Evolutionary conservation across 2,113 vertebrate genomes (phyloP).

Genomic region (Stegostoma tigrinum): DNA sequence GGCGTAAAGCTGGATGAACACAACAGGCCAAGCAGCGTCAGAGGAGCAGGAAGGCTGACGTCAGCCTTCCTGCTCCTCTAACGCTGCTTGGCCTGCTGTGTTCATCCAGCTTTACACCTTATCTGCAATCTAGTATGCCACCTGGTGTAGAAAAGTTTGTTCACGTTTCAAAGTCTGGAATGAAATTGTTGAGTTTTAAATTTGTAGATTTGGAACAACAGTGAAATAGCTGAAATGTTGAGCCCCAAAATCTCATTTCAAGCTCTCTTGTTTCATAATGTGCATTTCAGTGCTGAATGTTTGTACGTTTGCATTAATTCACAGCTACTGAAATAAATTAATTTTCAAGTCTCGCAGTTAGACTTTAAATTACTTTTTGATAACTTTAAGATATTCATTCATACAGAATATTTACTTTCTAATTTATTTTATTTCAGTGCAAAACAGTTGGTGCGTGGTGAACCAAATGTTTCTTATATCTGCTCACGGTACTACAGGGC

Average conservation of each 20-base stretch:
- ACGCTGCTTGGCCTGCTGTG: too few relatives aligned
- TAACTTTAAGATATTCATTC: not conserved
- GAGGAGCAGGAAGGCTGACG: too few relatives aligned
- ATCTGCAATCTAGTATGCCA: not conserved
- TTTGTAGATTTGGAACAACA: not conserved
- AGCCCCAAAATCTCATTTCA: not conserved
- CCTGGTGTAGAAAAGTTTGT: not conserved
- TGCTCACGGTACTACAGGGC: slow-evolving; percentile 99
- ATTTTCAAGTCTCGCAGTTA: not conserved
- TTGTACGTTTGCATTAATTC: not conserved
- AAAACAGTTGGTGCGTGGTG: slow-evolving; percentile 97
- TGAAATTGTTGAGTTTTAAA: not conserved
- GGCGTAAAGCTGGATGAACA: too few relatives aligned
- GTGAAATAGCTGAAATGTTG: not conserved
- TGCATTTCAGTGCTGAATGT: not conserved
- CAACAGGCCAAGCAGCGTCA: too few relatives aligned
- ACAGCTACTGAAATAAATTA: not conserved
- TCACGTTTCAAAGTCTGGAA: not conserved
- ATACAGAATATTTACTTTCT: not conserved
- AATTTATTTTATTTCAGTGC: slow-evolving; percentile 62
- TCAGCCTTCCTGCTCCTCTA: too few relatives aligned
- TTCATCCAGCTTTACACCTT: too few relatives aligned
- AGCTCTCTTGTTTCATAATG: not conserved
- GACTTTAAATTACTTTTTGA: not conserved
- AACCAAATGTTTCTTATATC: slow-evolving; percentile 98